Evolutionary conservation across 2,113 vertebrate genomes (phyloP), one percentile per base, ranked within the genome.

Genomic region (Chionomys nivalis): DNA sequence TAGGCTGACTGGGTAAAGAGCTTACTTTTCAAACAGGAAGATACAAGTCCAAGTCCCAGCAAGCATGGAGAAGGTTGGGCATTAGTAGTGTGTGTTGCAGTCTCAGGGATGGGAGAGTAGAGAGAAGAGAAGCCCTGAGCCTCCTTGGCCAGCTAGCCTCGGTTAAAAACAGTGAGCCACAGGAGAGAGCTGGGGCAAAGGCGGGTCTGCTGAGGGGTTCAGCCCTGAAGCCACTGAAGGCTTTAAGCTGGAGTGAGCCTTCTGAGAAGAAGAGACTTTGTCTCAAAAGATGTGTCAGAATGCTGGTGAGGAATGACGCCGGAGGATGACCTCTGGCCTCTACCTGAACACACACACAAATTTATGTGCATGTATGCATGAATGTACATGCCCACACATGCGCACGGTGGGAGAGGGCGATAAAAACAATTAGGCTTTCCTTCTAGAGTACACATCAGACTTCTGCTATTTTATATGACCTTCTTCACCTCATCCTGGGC

Each of bases 401-500:
- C 6, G 39, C 12, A 24, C 13, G 0, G 11, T 82, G 55, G 21
- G n/a, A 63, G 7, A 42, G 23, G 24, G 81, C 24, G 3, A 17
- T 24, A 83, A n/a, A n/a, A 83, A 7, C 52, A 39, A 83, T 61
- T 1, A 42, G 23, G 13, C 4, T 44, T 83, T 42, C 19, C 28
- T 0, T 36, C 31, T 1, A 36, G 4, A 36, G 8, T 0, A 2
- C 23, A 36, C 4, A 77, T 49, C 49, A 17, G 42, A 36, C 36
- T 44, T 77, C 33, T 52, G 33, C 6, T 16, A 9, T 12, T 55
- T 19, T 19, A 1, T 44, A 44, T 1, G 4, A 61, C 13, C 1
- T 23, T 36, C 36, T 2, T 21, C 63, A 21, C 6, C 0, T 31
- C 1, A 0, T 8, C 7, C 6, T 19, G 3, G 24, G 14, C 36